Evolutionary conservation across 64 coral and sea anemone species (phyloP), one percentile per base, ranked within the genome.

Genomic region (Stylophora pistillata): DNA sequence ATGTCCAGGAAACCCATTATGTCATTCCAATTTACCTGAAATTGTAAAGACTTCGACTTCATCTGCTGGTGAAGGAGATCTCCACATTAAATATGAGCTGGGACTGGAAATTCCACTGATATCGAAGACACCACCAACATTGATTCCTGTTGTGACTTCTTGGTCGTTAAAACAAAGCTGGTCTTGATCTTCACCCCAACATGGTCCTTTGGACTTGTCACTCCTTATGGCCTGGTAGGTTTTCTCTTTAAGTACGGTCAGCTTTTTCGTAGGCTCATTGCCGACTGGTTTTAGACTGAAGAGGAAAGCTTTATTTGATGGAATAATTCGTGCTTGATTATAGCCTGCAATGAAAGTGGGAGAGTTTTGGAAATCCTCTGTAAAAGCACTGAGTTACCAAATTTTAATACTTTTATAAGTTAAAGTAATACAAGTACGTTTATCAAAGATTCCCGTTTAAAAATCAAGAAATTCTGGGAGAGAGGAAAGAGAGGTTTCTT

Each of bases 251-350:
- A 47, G 11, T 2, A 76, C 74, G 1, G 47, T 21, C 0, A 76
- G 23, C 74, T 76, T 52, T 23, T 52, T 76, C 14, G 47, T 33
- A 20, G 6, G 5, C 3, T 76, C 7, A 23, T 0, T 54, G 34
- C 12, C 1, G 21, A 47, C 37, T 53, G 74, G 74, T 52, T 76
- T 54, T 0, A 76, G 74, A 17, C 74, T 53, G 34, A 76, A 76
- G 7, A 76, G 74, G 16, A 76, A 76, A 20, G 74, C 74, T 76
- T 76, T 76, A 21, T 47, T 76, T 10, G 74, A 76, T 76, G 74
- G 74, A 20, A 76, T 55, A 7, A 20, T 21, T 53, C 30, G 74
- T 52, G 47, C 74, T 10, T 13, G 0, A 55, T 16, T 52, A 21
- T 76, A 55, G 7, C 18, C 74, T 76, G 34, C 41, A 37, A 74